A percentile compares a stretch with the other conserved stretches of the same genome.
Evolutionary conservation across 2,797 vertebrate genomes (phyloP).

Genomic region (Bovichtus diacanthus): DNA sequence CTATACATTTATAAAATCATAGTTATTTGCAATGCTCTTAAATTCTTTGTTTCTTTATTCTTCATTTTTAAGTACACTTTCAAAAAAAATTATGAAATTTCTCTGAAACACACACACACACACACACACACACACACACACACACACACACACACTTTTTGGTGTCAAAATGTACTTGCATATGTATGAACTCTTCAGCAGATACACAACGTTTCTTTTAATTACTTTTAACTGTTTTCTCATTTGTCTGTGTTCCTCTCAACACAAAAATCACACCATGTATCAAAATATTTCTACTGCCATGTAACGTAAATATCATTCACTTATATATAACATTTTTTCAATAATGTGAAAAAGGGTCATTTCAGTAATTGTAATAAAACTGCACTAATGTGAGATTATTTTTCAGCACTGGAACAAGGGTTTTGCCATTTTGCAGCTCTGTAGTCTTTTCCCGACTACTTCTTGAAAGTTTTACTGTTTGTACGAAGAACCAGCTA

Average conservation of each 20-base stretch:
- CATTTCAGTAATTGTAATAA: slow-evolving; percentile 23
- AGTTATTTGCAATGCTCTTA: slow-evolving; percentile 74
- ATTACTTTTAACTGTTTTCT: slow-evolving; percentile 19
- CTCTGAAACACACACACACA: slow-evolving; percentile 41
- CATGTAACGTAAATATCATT: slow-evolving; percentile 25
- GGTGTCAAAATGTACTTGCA: slow-evolving; percentile 80
- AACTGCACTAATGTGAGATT: slow-evolving; percentile 32
- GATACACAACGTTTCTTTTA: slow-evolving; percentile 24
- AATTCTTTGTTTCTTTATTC: slow-evolving; percentile 77
- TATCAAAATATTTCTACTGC: slow-evolving; percentile 5
- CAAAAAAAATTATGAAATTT: slow-evolving; percentile 75
- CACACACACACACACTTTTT: slow-evolving; percentile 52
- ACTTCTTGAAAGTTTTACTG: slow-evolving; percentile 7
- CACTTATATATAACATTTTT: slow-evolving; percentile 11
- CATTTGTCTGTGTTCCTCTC: slow-evolving; percentile 11
- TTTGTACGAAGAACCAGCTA: slow-evolving; percentile 34
- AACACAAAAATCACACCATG: slow-evolving; percentile 37
- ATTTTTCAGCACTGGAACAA: slow-evolving; percentile 21
- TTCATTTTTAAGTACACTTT: slow-evolving; percentile 86
- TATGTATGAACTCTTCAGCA: slow-evolving; percentile 66
- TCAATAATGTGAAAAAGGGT: slow-evolving; percentile 26
- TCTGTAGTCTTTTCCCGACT: background rate
- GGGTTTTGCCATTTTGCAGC: slow-evolving; percentile 9
- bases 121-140: background rate
- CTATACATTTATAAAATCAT: slow-evolving; percentile 82